These are phyloP conservation scores for Netelia virgata DNA, from an alignment of 2,888 invertebrate genomes.

Conservation along the genomic window DNA sequence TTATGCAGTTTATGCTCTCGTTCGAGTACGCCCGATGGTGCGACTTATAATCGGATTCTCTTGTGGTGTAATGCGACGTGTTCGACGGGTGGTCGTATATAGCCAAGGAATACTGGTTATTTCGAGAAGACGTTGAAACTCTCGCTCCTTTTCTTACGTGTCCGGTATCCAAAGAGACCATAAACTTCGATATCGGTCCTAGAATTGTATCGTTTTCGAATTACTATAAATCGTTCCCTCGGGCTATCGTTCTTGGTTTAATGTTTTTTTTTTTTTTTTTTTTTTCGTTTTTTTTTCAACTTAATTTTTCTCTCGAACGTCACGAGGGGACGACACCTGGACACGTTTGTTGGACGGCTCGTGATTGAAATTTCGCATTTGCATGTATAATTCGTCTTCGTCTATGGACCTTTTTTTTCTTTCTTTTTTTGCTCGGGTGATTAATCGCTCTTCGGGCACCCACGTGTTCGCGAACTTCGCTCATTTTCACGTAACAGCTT, in stretches of 20 bases:
- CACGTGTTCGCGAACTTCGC: slow-evolving; percentile 7
- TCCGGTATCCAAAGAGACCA: slow-evolving; percentile 22
- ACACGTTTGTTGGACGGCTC: neutral
- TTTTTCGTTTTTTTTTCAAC: neutral
- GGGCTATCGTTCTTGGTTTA: neutral
- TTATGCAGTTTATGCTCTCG: slow-evolving; percentile 58
- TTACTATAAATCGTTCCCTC: slow-evolving; percentile 10
- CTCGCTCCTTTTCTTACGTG: neutral
- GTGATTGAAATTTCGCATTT: slow-evolving; percentile 28
- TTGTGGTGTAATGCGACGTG: slow-evolving; percentile 25
- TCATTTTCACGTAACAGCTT: slow-evolving; percentile 20
- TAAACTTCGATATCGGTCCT: slow-evolving; percentile 43
- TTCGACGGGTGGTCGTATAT: slow-evolving; percentile 44
- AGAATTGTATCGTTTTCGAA: slow-evolving; percentile 43
- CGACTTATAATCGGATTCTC: slow-evolving; percentile 58
- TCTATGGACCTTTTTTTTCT: neutral
- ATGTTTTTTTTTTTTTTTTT: neutral
- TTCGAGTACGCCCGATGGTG: slow-evolving; percentile 34
- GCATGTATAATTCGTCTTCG: slow-evolving; percentile 43
- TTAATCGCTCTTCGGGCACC: slow-evolving; percentile 17
- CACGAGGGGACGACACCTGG: neutral
- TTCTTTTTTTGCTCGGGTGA: slow-evolving; percentile 5
- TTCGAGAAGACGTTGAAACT: slow-evolving; percentile 45
- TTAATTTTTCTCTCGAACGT: neutral
- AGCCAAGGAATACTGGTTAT: slow-evolving; percentile 42